Conservation (phyloP, 2,797 vertebrate species). For the Sphenopsis melanotis region DNA sequence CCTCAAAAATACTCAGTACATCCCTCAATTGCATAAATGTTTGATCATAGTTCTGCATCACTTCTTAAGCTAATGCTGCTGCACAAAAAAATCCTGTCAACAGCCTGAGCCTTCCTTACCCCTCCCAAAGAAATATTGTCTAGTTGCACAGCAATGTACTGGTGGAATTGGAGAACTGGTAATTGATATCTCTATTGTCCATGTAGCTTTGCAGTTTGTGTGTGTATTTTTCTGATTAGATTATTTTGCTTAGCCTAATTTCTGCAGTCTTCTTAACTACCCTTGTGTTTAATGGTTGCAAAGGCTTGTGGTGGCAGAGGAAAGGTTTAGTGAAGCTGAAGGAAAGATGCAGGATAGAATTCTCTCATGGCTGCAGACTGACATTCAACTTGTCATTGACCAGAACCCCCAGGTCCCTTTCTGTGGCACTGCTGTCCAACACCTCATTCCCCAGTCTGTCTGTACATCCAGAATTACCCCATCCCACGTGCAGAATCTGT, state of each 20-base stretch:
- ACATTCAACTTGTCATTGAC: background rate
- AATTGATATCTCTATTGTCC: background rate
- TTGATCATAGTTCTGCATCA: background rate
- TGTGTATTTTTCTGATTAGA: background rate
- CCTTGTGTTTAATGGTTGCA: background rate
- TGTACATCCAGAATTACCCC: background rate
- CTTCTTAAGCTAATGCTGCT: background rate
- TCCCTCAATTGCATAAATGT: background rate
- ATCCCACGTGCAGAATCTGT: background rate
- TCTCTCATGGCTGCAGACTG: rapidly evolving
- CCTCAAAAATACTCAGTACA: background rate
- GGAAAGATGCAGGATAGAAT: background rate
- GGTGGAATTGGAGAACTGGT: background rate
- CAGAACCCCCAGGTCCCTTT: background rate
- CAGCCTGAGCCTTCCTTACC: background rate
- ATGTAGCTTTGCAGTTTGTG: background rate
- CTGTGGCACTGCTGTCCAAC: background rate
- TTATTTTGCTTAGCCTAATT: background rate
- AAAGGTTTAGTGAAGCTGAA: background rate
- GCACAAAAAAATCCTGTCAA: background rate
- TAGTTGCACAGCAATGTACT: background rate
- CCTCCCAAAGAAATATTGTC: background rate
- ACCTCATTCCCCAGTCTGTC: background rate
- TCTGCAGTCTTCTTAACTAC: background rate
- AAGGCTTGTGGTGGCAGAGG: background rate